Evolutionary conservation across 2,113 vertebrate species (phyloP), one percentile per base, ranked within the genome.

Genomic region (Turnix velox): DNA sequence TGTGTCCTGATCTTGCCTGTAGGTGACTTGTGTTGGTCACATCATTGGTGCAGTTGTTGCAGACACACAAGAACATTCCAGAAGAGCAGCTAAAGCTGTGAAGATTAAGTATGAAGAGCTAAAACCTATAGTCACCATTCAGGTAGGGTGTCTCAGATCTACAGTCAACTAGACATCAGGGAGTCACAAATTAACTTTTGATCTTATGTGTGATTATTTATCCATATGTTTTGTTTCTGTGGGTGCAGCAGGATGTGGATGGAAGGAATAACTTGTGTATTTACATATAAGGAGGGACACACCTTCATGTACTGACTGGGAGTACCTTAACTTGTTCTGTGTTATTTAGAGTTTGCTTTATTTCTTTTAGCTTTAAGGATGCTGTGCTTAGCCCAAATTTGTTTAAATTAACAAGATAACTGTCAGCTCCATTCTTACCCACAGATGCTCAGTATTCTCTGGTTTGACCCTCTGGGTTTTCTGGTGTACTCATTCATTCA

Each of bases 21-120:
- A 99, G 99, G 99, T 99, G 63, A 99, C 99, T 39, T 99, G 99
- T 73, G 96, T 99, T 59, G 99, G 99, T 65, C 99, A 99, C 35
- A 97, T 99, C 92, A 98, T 99, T 0, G 99, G 98, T 7, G 99
- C 98, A 5, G 97, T 99, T 84, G 97, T 99, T 22, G 98, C 99
- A 6, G 98, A 99, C 84, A 99, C 98, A 12, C 98, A 98, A 85
- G 97, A 98, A 52, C 98, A 99, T 18, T 98, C 99, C 35, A 98
- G 98, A 90, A 98, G 98, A 95, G 99, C 99, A 2, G 98, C 98
- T 62, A 99, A 97, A 87, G 97, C 96, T 11, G 98, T 99, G 55
- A 99, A 95, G 96, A 94, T 99, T 75, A 92, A 97, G 48, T 99
- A 99, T 27, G 98, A 99, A 46, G 99, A 99, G n/a, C 97, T 99